Evolutionary conservation across 2,888 invertebrate genomes (phyloP), one percentile per base, ranked within the genome.

Genomic region (Dasypogon diadema): DNA sequence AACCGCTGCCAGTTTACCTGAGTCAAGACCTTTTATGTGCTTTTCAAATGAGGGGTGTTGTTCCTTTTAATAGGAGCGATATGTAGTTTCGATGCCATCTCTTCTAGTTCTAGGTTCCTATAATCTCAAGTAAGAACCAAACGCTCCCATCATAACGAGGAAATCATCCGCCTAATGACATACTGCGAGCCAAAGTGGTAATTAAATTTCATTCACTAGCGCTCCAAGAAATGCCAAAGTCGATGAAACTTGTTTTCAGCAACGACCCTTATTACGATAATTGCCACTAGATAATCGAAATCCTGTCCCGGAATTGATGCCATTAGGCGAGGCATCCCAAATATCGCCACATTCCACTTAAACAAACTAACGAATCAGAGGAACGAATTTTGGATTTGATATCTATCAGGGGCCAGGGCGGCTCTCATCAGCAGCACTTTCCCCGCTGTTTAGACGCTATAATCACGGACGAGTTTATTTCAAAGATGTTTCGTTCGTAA

Each of bases 241-340:
- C 34, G 46, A 51, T 46, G 12, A 68, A 68, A 68, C 74, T 42
- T 51, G 74, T 58, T 46, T 74, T 42, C 58, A 58, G 24, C 22
- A 74, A 37, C 58, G 58, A 42, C 74, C 74, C 74, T 56, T 74
- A 74, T 74, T 74, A 74, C 24, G 74, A 42, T 56, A 56, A 74
- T 74, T 58, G 56, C 56, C 58, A 74, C 56, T 46, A 58, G 14
- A 22, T 21, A 46, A 74, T 74, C 74, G 37, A 74, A 74, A 30
- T 56, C 21, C 24, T 37, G 24, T 30, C 21, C 24, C 8, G 42
- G 42, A 12, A 42, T 12, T 2, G 12, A 12, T 6, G 2, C n/a
- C 12, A 12, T 12, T 6, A 12, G 12, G 42, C 34, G 34, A 30
- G 8, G 30, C 16, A 12, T 30, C 16, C 16, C 2, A 14, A 34